These are phyloP conservation scores for Zeuzera pyrina DNA, from an alignment of 2,888 invertebrate genomes.

Conservation along the genomic window DNA sequence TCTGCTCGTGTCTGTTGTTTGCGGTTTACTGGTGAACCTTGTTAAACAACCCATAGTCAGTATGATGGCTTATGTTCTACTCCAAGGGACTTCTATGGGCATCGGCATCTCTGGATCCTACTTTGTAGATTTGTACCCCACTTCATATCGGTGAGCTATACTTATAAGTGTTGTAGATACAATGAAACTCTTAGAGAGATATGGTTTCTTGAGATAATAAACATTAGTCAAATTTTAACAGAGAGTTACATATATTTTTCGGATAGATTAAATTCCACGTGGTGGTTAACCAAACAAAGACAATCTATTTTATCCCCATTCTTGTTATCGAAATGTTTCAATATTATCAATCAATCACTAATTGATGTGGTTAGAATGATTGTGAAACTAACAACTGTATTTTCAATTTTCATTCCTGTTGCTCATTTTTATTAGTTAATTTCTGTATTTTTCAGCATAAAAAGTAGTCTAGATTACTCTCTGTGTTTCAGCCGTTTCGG, in stretches of 20 bases:
- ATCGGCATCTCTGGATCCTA: constrained; percentile 34
- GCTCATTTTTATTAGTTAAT: too few relatives aligned
- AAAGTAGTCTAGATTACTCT: too few relatives aligned
- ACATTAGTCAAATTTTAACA: not conserved
- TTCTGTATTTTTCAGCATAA: too few relatives aligned
- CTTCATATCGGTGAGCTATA: constrained; percentile 35
- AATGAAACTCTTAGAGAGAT: not conserved
- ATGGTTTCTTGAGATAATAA: not conserved
- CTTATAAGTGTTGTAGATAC: not conserved
- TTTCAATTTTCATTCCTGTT: too few relatives aligned
- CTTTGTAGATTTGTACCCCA: constrained; percentile 45
- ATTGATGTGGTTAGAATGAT: too few relatives aligned
- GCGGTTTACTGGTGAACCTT: constrained; percentile 65
- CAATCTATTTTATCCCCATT: too few relatives aligned
- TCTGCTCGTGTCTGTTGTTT: constrained; percentile 59
- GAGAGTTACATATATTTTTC: not conserved
- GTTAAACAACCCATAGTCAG: constrained; percentile 29
- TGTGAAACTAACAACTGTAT: too few relatives aligned
- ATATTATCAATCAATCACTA: too few relatives aligned
- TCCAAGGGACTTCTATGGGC: constrained; percentile 30
- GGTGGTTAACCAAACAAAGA: too few relatives aligned
- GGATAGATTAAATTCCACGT: too few relatives aligned
- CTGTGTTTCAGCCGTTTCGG: too few relatives aligned
- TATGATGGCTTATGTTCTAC: constrained; percentile 31
- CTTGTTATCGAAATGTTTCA: too few relatives aligned